Conservation (phyloP, 2,888 invertebrate genomes). For the Sinelater perroti region DNA sequence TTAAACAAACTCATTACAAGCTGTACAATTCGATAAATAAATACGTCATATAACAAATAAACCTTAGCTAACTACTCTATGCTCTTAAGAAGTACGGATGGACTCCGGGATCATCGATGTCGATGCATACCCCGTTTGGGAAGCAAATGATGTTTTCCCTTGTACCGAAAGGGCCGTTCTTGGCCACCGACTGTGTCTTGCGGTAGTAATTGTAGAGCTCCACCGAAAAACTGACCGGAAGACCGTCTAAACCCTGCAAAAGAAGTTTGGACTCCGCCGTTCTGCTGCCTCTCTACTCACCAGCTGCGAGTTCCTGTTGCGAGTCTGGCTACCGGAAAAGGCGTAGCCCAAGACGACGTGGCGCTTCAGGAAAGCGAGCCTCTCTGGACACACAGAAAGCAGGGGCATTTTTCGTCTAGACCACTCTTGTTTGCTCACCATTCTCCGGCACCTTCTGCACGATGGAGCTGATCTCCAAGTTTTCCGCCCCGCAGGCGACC, state of each 20-base stretch:
- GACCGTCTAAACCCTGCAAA: neutral
- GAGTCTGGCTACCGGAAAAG: neutral
- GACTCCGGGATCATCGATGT: conserved; percentile 24
- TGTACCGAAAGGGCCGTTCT: neutral
- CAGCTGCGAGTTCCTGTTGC: neutral
- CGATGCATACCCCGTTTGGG: conserved; percentile 23
- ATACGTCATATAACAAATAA: no score
- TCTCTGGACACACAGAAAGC: no score
- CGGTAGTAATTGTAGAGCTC: neutral
- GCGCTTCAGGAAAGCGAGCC: neutral
- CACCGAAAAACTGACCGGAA: neutral
- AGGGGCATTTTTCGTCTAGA: no score
- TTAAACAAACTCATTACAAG: no score
- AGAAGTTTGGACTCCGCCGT: neutral
- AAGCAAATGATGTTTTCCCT: conserved; percentile 14
- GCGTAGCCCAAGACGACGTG: neutral
- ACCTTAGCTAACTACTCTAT: no score
- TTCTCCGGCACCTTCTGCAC: no score
- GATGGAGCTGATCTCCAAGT: no score
- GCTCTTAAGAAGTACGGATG: conserved; percentile 17
- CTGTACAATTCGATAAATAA: no score
- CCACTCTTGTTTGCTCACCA: no score
- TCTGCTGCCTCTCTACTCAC: neutral
- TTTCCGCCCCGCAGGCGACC: no score
- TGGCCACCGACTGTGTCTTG: neutral